phyloP scores from a whole-genome alignment of 2,797 vertebrate genomes.

The Gymnothorax reevesii region DNA sequence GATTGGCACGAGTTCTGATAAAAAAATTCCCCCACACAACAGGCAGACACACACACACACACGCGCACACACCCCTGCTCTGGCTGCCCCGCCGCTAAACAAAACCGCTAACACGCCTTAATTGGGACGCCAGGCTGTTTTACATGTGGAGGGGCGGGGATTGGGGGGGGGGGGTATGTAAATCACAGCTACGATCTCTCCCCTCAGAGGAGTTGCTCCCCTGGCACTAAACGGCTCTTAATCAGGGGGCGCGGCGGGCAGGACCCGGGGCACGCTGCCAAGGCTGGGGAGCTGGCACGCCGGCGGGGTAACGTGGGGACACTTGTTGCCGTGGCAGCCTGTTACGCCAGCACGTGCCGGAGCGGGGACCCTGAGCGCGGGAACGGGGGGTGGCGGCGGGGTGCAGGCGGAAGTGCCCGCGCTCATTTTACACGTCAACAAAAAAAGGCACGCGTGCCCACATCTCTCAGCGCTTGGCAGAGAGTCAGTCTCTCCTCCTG shows the following conservation, averaged over 20 bases:
- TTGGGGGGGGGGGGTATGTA: constrained; percentile 72
- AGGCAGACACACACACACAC: too few species aligned
- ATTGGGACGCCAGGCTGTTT: constrained; percentile 76
- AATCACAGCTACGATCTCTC: constrained; percentile 65
- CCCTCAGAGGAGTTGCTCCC: constrained; percentile 62
- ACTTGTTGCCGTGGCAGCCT: constrained; percentile 78
- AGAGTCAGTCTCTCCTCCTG: constrained; percentile 62
- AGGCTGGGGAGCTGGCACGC: constrained; percentile 67
- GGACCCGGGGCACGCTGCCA: constrained; percentile 72
- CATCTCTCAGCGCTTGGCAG: constrained; percentile 55
- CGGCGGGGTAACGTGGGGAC: constrained; percentile 72
- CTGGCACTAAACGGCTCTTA: constrained; percentile 77
- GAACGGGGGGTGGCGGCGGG: constrained; percentile 55
- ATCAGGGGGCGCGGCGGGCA: constrained; percentile 68
- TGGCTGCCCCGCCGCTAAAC: constrained; percentile 65
- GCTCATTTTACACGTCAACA: constrained; percentile 56
- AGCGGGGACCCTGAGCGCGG: constrained; percentile 46
- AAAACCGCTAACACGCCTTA: constrained; percentile 79
- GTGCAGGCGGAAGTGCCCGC: constrained; percentile 38
- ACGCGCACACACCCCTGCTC: constrained; percentile 15
- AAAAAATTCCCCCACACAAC: constrained; percentile 69
- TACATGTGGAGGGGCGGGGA: constrained; percentile 75
- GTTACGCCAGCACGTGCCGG: constrained; percentile 66
- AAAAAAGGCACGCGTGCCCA: constrained; percentile 55
- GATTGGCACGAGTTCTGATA: constrained; percentile 51